Percentiles rank a stretch among this genome's conserved stretches.
Evolutionary conservation across 1,140 invertebrate genomes (phyloP).

Genomic region (Ceratosolen solmsi): DNA sequence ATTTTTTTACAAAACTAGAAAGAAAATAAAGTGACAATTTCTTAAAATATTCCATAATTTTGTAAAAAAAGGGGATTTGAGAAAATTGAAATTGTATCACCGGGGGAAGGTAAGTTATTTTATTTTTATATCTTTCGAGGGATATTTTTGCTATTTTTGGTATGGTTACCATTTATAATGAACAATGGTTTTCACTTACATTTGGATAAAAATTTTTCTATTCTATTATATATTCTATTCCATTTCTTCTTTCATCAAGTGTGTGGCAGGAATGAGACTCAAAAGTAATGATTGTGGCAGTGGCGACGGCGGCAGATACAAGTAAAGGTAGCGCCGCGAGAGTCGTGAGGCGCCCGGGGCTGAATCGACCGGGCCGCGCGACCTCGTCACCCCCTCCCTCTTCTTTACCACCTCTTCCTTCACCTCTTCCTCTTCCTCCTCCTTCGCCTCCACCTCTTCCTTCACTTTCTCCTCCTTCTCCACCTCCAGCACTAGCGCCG

Average conservation of each 20-base stretch:
- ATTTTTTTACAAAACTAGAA: too few species aligned
- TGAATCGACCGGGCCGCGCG: constrained; percentile 73
- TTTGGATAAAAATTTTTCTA: too few species aligned
- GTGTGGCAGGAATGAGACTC: neutral
- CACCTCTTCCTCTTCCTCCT: constrained; percentile 22
- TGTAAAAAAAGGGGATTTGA: too few species aligned
- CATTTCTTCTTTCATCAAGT: neutral
- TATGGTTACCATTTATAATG: too few species aligned
- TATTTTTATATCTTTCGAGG: too few species aligned
- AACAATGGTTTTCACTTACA: too few species aligned
- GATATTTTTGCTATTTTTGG: too few species aligned
- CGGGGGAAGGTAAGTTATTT: too few species aligned
- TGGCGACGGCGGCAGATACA: constrained; percentile 67
- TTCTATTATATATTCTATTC: neutral
- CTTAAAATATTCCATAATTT: too few species aligned
- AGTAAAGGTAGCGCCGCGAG: constrained; percentile 56
- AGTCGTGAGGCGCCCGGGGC: constrained; percentile 67
- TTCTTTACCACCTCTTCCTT: constrained; percentile 55
- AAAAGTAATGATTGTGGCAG: constrained; percentile 1
- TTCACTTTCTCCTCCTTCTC: constrained; percentile 55
- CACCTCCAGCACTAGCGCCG: too few species aligned
- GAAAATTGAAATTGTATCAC: too few species aligned
- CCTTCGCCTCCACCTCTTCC: constrained; percentile 60
- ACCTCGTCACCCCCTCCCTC: constrained; percentile 60
- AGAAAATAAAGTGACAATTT: too few species aligned